Conservation (phyloP, 1,140 invertebrate species). For the Sitodiplosis mosellana region DNA sequence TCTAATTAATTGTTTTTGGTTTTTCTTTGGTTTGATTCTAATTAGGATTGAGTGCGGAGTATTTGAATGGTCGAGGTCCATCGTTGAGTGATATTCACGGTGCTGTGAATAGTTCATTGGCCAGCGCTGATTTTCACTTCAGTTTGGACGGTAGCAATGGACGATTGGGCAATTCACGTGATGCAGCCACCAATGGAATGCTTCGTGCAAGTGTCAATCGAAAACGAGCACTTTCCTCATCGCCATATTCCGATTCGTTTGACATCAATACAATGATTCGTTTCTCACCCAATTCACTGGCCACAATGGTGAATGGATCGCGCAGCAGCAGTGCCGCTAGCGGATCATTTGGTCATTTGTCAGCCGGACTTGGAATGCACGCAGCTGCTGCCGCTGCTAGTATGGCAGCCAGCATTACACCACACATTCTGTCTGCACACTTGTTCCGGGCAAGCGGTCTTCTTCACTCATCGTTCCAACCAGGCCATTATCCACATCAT, state of each 20-base stretch:
- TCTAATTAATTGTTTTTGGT: not conserved
- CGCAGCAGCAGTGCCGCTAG: conserved; percentile 65
- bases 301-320: conserved; percentile 78
- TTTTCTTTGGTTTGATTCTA: conserved; percentile 1
- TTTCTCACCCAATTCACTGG: conserved; percentile 83
- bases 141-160: conserved; percentile 40
- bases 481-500: conserved; percentile 19
- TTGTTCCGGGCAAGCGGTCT: conserved; percentile 41
- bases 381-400: conserved; percentile 32
- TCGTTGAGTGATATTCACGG: conserved; percentile 15
- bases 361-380: conserved; percentile 37
- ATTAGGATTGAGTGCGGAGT: conserved; percentile 20
- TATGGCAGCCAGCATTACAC: conserved; percentile 38
- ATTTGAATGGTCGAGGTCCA: conserved; percentile 13
- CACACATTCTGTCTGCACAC: conserved; percentile 55
- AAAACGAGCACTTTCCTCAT: conserved; percentile 82
- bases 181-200: conserved; percentile 26
- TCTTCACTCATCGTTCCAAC: conserved; percentile 27
- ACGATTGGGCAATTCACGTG: conserved; percentile 27
- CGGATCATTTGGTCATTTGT: conserved; percentile 86
- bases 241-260: conserved; percentile 84
- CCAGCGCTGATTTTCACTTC: conserved; percentile 52
- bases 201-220: conserved; percentile 49
- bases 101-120: conserved; percentile 37
- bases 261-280: conserved; percentile 90